These are phyloP conservation scores for Trematocara unimaculatum DNA, from an alignment of 2,113 vertebrate species.

Conservation along the genomic window DNA sequence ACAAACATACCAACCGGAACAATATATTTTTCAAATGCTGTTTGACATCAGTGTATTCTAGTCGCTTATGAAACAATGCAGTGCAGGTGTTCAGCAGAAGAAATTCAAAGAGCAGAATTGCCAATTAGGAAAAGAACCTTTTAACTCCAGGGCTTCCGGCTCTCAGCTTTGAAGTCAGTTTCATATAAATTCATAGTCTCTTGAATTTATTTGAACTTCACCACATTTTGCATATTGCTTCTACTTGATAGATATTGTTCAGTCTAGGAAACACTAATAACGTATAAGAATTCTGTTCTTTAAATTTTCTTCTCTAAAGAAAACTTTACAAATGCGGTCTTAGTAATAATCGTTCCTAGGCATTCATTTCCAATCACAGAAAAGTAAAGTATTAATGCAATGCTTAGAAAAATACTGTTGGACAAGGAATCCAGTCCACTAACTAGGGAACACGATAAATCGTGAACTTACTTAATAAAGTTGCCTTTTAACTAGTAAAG, in stretches of 20 bases:
- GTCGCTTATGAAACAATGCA: background rate
- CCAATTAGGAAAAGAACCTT: background rate
- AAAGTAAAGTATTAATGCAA: background rate
- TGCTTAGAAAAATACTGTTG: background rate
- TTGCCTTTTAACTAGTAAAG: background rate
- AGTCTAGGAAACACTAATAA: background rate
- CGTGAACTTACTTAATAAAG: background rate
- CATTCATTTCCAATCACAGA: background rate
- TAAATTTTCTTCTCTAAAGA: background rate
- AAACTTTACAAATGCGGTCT: background rate
- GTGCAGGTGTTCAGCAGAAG: background rate
- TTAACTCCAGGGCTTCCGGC: background rate
- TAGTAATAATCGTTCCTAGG: background rate
- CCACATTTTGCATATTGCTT: background rate
- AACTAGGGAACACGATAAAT: background rate
- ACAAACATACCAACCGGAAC: background rate
- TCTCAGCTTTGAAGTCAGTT: conserved; percentile 14
- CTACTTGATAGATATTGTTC: background rate
- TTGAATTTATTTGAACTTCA: background rate
- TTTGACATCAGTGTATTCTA: background rate
- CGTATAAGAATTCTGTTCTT: background rate
- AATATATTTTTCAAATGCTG: background rate
- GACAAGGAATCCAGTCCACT: background rate
- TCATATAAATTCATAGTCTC: background rate
- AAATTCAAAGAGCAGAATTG: background rate